Evolutionary conservation across 2,888 invertebrate genomes (phyloP).

Genomic region (Ochropacha duplaris): DNA sequence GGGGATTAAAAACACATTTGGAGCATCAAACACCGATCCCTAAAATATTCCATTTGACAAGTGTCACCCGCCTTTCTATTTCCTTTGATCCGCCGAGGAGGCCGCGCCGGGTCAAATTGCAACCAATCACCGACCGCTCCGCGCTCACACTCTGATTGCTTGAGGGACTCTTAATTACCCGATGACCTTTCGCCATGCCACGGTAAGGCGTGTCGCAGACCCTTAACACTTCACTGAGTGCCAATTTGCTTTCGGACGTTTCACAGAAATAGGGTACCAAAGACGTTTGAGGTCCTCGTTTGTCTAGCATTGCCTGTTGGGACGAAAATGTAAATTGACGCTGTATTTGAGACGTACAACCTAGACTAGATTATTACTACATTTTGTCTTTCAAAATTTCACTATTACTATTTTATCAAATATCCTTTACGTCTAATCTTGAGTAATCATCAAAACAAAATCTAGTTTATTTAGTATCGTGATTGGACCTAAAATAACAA

Average conservation of each 20-base stretch:
- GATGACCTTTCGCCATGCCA: constrained; percentile 66
- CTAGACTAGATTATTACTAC: not conserved
- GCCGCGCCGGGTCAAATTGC: constrained; percentile 38
- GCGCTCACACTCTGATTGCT: constrained; percentile 69
- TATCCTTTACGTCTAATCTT: too few species aligned
- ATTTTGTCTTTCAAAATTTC: not conserved
- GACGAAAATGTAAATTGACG: constrained; percentile 33
- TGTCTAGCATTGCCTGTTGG: constrained; percentile 26
- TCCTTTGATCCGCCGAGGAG: constrained; percentile 68
- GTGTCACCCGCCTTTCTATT: constrained; percentile 51
- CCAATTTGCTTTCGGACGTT: constrained; percentile 58
- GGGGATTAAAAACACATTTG: constrained; percentile 11
- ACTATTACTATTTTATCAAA: not conserved
- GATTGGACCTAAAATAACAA: too few species aligned
- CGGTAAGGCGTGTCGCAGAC: constrained; percentile 59
- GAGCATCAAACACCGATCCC: constrained; percentile 58
- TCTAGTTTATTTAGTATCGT: too few species aligned
- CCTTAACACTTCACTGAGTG: constrained; percentile 66
- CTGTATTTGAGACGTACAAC: constrained; percentile 12
- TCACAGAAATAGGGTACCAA: constrained; percentile 31
- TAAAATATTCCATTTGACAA: constrained; percentile 79
- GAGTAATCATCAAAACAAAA: not conserved
- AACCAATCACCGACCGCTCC: constrained; percentile 69
- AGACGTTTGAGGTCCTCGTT: constrained; percentile 29
- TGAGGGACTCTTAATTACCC: constrained; percentile 78